Base-by-base conservation (phyloP, 2,888 invertebrate genomes). In the Drosophila pseudotakahashii region DNA sequence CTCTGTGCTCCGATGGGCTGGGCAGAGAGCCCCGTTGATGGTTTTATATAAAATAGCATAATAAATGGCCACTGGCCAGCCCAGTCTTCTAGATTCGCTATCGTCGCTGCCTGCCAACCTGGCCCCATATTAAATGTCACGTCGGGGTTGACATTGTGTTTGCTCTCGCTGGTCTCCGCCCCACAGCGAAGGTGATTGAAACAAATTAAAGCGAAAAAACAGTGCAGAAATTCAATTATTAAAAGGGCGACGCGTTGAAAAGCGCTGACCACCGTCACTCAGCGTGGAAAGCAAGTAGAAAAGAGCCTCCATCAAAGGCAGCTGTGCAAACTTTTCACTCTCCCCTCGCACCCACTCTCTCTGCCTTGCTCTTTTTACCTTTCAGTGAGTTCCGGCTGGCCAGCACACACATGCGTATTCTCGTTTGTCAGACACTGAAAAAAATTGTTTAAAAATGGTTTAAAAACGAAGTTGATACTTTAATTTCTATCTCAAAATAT, bases 1-100 rank as follows among this genome's bases (percentile, higher is more conserved):
- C 42, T n/a, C 39, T 14, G 19, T 0, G 3, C 9, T 58, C 51
- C 68, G 45, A 32, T n/a, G 62, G 61, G 39, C 34, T 19, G 42
- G 42, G 1, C 42, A 37, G n/a, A n/a, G 37, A 7, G 13, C 37
- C 13, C 36, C n/a, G 51, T 54, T 52, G 59, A 51, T 54, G 50
- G 37, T 64, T 44, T 50, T 72, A 53, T 72, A 72, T 54, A 72
- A 72, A 72, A 72, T 54, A 72, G 47, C 73, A 72, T 64, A 72
- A 64, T 64, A 72, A 59, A 72, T 72, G 57, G 52, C 53, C 73
- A 45, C 44, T 72, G 57, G 58, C 53, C 73, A 45, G 50, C 61
- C 70, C 39, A 41, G 45, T 45, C 39, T 32, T 45, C 32, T 47
- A 16, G 41, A 44, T 30, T 48, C 41, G 50, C 57, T 57, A 48